Conservation (phyloP, 2,888 invertebrate species). For the Diarsia dahlii region DNA sequence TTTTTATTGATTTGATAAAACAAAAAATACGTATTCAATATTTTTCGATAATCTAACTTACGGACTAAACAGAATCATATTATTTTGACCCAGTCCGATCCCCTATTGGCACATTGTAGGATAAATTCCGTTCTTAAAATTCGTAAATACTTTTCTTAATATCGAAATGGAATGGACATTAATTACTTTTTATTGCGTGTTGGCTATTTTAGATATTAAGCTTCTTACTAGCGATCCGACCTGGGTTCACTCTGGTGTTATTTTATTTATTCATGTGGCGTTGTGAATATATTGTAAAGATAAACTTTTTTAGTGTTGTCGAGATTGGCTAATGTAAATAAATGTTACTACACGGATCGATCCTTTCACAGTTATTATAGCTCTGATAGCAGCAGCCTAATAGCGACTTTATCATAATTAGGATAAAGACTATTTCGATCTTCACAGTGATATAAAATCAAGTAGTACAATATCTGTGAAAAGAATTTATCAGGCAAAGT, state of each 20-base stretch:
- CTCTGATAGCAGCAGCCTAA: no score
- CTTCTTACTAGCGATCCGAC: background rate
- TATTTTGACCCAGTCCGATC: no score
- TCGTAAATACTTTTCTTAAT: conserved; percentile 13
- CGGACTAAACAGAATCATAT: no score
- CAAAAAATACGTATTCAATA: no score
- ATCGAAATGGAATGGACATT: conserved; percentile 3
- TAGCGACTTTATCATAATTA: no score
- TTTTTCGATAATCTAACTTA: no score
- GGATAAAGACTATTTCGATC: no score
- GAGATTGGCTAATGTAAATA: background rate
- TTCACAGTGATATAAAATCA: background rate
- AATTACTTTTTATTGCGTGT: background rate
- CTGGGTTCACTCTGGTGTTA: background rate
- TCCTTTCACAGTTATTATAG: no score
- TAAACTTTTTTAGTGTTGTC: background rate
- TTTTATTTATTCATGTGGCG: background rate
- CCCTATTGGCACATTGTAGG: background rate
- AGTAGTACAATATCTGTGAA: background rate
- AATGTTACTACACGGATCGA: no score
- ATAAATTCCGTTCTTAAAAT: conserved; percentile 8
- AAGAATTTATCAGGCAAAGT: background rate
- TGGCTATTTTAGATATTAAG: conserved; percentile 16
- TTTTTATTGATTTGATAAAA: no score
- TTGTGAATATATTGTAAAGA: background rate